These are phyloP conservation scores for Adelges cooleyi DNA, from an alignment of 1,140 invertebrate species.

Conservation along the genomic window DNA sequence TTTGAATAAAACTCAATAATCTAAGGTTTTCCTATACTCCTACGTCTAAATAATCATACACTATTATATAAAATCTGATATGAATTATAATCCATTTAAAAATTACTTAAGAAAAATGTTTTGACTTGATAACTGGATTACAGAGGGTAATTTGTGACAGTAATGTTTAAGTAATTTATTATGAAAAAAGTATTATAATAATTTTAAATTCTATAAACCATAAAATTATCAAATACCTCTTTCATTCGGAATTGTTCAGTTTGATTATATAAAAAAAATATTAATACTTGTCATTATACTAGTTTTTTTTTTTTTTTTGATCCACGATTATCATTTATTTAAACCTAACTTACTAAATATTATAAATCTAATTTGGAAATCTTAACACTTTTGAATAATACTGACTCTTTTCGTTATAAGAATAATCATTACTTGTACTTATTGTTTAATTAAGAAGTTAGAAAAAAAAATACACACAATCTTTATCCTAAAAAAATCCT, in stretches of 20 bases:
- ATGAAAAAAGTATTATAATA: too few relatives aligned
- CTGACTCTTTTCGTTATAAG: conserved; percentile 7
- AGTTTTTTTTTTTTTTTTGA: too few relatives aligned
- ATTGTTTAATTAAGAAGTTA: conserved; percentile 8
- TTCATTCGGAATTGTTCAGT: too few relatives aligned
- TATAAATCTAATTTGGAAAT: conserved; percentile 1
- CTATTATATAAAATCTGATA: conserved; percentile 5
- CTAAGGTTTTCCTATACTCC: neutral
- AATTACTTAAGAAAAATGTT: too few relatives aligned
- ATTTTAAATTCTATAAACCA: too few relatives aligned
- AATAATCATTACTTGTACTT: conserved; percentile 15
- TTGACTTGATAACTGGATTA: too few relatives aligned
- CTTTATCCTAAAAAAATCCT: neutral
- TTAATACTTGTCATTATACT: too few relatives aligned
- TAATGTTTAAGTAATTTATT: too few relatives aligned
- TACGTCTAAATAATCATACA: conserved; percentile 17
- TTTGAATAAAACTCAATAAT: neutral
- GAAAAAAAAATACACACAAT: conserved; percentile 27
- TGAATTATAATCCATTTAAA: neutral
- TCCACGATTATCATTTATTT: neutral
- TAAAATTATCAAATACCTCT: too few relatives aligned
- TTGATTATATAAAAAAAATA: too few relatives aligned
- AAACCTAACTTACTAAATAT: neutral
- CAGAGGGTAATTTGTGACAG: too few relatives aligned
- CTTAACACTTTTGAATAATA: conserved; percentile 23